Base-by-base conservation (phyloP, 2,797 vertebrate genomes). In the Phyllotis vaccarum region DNA sequence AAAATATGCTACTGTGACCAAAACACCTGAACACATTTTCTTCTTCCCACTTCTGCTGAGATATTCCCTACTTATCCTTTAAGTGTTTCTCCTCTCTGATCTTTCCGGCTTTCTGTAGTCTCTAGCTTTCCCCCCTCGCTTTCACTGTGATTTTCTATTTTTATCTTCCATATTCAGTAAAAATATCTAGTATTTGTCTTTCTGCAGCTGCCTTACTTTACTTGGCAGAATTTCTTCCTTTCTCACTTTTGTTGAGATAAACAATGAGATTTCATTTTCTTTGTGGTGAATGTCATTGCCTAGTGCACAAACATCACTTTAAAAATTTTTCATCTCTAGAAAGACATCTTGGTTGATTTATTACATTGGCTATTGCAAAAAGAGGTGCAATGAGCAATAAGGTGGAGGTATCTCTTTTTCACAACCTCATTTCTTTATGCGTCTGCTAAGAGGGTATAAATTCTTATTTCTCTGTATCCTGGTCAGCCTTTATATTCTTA, bases 321-420 rank as follows among this genome's bases (percentile, higher is more conserved):
- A 5, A 86, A 66, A 66, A n/a, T n/a, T 16, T 2, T 46, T 86
- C 21, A 49, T 27, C 31, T n/a, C 31, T 86, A 34, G 12, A 68
- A 14, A 52, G 62, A 24, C 19, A 66, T 49, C 19, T 9, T 46
- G 10, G 31, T 46, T n/a, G 29, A 66, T 31, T 19, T 62, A 11
- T 12, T 64, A 2, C 81, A 62, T 46, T 83, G 17, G 40, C 64
- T 52, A 17, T 52, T 68, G 64, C 52, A 21, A 68, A 66, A 2
- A 24, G 34, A 21, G 3, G 6, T 60, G 7, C 21, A n/a, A 17
- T 24, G 14, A 2, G 1, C 16, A 34, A 8, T 19, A 5, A 21
- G 34, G 0, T 34, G 14, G 83, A 27, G 12, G 2, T 85, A 9
- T 62, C 37, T 62, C 27, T 83, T 40, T 66, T 54, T 52, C 2